phyloP scores from a whole-genome alignment of 1,140 invertebrate genomes.

The Cardiocondyla obscurior region DNA sequence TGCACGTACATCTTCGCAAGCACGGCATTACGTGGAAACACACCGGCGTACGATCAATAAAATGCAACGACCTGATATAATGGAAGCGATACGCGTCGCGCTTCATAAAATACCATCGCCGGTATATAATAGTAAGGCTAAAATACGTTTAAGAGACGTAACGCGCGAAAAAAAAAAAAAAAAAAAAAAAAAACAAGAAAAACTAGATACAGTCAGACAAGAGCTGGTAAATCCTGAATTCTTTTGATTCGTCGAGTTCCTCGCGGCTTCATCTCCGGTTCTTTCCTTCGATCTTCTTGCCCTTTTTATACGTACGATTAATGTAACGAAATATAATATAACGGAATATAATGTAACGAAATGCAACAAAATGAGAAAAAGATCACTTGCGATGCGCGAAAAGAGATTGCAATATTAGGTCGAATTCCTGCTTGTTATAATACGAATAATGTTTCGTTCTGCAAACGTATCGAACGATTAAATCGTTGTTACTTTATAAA shows the following conservation, averaged over 20 bases:
- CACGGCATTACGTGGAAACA: slow-evolving; percentile 54
- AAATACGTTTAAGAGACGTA: slow-evolving; percentile 22
- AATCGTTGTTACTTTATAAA: background rate
- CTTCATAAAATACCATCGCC: slow-evolving; percentile 52
- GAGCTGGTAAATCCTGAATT: background rate
- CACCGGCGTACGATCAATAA: slow-evolving; percentile 54
- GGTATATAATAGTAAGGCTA: slow-evolving; percentile 20
- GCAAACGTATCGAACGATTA: background rate
- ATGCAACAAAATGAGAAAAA: too few species aligned
- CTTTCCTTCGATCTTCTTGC: background rate
- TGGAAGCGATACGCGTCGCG: slow-evolving; percentile 54
- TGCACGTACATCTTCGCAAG: slow-evolving; percentile 44
- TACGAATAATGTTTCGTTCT: background rate
- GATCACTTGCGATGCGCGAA: background rate
- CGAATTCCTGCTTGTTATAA: background rate
- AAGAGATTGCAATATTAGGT: background rate
- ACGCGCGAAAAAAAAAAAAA: background rate
- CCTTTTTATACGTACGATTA: background rate
- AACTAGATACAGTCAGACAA: background rate
- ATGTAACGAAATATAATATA: too few species aligned
- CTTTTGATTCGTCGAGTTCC: slow-evolving; percentile 6
- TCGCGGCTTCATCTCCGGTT: background rate
- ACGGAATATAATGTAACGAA: too few species aligned
- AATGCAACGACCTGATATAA: slow-evolving; percentile 58
- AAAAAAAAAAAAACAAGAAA: background rate